A percentile compares a stretch with the other conserved stretches of the same genome.
These are phyloP conservation scores for Trichoplusia ni DNA, from an alignment of 1,140 invertebrate genomes.

Conservation along the genomic window DNA sequence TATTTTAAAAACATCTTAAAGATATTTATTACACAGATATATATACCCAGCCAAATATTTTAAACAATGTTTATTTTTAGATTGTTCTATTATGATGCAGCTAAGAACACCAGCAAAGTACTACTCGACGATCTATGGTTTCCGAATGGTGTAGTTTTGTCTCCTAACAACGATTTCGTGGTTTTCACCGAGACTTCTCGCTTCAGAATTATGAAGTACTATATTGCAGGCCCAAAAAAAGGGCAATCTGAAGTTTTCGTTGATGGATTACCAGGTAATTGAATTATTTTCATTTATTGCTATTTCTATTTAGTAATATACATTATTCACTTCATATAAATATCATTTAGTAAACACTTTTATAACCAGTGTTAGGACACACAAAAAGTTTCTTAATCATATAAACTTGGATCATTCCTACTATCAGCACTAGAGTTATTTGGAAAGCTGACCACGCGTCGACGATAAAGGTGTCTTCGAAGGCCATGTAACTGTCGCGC, in stretches of 20 bases:
- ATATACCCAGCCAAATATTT: no score
- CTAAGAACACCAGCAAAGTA: slow-evolving; percentile 83
- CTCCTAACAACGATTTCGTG: slow-evolving; percentile 88
- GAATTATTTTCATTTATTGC: not conserved
- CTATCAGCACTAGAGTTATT: slow-evolving; percentile 63
- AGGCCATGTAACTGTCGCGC: slow-evolving; percentile 63
- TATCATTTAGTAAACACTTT: not conserved
- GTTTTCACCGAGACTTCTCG: slow-evolving; percentile 85
- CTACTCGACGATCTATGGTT: slow-evolving; percentile 88
- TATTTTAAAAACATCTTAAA: no score
- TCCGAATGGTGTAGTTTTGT: slow-evolving; percentile 91
- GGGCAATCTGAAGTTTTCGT: slow-evolving; percentile 88
- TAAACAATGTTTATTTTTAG: slow-evolving; percentile 71
- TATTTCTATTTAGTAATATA: not conserved
- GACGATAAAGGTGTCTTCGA: slow-evolving; percentile 72
- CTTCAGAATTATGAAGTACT: slow-evolving; percentile 85
- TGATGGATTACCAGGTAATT: slow-evolving; percentile 89
- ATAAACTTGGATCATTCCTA: slow-evolving; percentile 67
- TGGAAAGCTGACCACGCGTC: slow-evolving; percentile 74
- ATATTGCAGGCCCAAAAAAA: slow-evolving; percentile 87
- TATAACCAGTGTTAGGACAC: slow-evolving; percentile 1
- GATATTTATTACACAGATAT: no score
- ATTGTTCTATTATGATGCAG: slow-evolving; percentile 81
- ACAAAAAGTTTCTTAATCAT: slow-evolving; percentile 73
- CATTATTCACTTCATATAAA: not conserved